These are phyloP conservation scores for Hemicentrotus pulcherrimus DNA, from an alignment of 35 echinoderm and acorn worm species.

Conservation along the genomic window DNA sequence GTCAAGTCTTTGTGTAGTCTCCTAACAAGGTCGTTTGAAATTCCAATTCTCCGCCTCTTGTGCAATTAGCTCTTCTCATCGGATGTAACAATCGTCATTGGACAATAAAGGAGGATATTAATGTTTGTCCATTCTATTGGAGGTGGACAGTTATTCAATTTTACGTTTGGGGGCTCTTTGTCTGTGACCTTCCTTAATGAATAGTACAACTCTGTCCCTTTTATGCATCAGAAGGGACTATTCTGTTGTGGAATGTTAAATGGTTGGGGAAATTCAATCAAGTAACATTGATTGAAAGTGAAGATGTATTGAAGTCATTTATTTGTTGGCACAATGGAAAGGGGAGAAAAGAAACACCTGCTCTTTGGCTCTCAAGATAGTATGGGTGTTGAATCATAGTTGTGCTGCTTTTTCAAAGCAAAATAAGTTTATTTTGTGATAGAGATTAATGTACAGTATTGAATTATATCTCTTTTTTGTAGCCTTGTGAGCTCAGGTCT, in stretches of 20 bases:
- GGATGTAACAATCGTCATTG: background rate
- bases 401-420: background rate
- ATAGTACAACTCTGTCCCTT: background rate
- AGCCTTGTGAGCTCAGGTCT: too few relatives aligned
- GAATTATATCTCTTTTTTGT: too few relatives aligned
- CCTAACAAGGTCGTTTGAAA: background rate
- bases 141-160: background rate
- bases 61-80: background rate
- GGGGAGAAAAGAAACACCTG: background rate
- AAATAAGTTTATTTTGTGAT: background rate
- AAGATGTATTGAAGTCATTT: background rate
- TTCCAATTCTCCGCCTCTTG: background rate
- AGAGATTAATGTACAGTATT: too few relatives aligned
- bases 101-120: background rate
- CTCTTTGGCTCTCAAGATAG: background rate
- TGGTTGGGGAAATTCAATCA: background rate
- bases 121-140: background rate
- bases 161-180: background rate
- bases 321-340: background rate
- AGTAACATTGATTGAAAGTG: background rate
- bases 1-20: background rate
- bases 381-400: background rate
- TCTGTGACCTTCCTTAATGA: background rate
- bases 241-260: background rate
- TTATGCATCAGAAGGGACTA: background rate